Percentiles rank a stretch among this genome's conserved stretches.
phyloP scores from a whole-genome alignment of 2,797 vertebrate genomes.

The Periparus ater region DNA sequence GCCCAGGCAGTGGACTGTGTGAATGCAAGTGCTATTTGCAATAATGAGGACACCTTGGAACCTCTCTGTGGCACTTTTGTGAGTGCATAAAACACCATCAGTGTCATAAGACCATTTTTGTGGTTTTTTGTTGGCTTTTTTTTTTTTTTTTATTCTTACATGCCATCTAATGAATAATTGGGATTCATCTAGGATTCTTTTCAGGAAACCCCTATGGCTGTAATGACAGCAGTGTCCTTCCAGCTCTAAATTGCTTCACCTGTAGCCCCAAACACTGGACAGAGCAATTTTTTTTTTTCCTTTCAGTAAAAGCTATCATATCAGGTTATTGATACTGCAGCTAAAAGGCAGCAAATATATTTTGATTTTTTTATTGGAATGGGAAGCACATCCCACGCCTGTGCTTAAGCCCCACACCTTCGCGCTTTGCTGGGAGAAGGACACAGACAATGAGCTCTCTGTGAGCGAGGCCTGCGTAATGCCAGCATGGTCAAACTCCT shows the following conservation, averaged over 20 bases:
- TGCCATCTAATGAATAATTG: not conserved
- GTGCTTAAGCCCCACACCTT: not conserved
- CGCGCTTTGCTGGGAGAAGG: not conserved
- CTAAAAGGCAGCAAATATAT: not conserved
- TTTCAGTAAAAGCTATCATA: not conserved
- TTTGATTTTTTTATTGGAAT: not conserved
- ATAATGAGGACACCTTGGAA: not conserved
- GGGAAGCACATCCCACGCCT: not conserved
- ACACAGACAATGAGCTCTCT: conserved; percentile 17
- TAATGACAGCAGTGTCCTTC: not conserved
- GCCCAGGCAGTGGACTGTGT: not conserved
- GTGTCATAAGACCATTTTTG: not conserved
- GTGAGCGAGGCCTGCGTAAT: not conserved
- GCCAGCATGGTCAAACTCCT: not conserved
- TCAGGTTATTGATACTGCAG: not conserved
- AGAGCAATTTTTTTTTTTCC: not conserved
- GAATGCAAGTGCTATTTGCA: not conserved
- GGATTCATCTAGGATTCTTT: not conserved
- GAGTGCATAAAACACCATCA: accelerated
- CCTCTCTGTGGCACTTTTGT: not conserved
- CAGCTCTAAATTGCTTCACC: not conserved
- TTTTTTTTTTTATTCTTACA: not conserved
- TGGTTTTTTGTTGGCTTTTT: no score
- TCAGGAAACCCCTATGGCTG: not conserved
- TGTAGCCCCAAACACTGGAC: not conserved